These are phyloP conservation scores for Ammodytes dubius DNA, from an alignment of 2,113 vertebrate species.

Conservation along the genomic window DNA sequence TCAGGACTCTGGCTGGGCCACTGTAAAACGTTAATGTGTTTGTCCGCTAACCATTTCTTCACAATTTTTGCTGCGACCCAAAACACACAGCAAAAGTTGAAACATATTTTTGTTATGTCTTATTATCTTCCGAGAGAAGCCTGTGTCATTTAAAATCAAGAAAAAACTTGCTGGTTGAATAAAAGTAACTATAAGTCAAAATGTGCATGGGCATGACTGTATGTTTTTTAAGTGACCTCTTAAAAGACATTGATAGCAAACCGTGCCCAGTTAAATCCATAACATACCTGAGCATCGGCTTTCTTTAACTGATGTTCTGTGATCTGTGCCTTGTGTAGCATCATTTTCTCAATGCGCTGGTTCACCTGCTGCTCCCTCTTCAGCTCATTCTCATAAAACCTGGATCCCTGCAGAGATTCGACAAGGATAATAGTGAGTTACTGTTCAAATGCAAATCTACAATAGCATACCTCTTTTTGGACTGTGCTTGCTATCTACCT, in stretches of 20 bases:
- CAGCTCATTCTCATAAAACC: slow-evolving; percentile 95
- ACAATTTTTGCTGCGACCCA: too few relatives aligned
- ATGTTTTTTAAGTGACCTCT: background rate
- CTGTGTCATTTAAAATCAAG: too few relatives aligned
- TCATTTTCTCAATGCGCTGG: slow-evolving; percentile 94
- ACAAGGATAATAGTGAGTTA: slow-evolving; percentile 27
- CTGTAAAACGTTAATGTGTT: too few relatives aligned
- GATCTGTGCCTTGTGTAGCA: slow-evolving; percentile 88
- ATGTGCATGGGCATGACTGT: background rate
- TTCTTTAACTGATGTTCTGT: slow-evolving; percentile 90
- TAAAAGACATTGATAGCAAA: background rate
- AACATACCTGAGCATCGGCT: slow-evolving; percentile 89
- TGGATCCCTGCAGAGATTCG: slow-evolving; percentile 89
- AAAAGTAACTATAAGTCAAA: too few relatives aligned
- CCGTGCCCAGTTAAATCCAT: too few relatives aligned
- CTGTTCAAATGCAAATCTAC: slow-evolving; percentile 19
- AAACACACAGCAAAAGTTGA: too few relatives aligned
- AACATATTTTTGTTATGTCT: too few relatives aligned
- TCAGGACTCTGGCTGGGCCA: too few relatives aligned
- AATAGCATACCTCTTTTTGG: slow-evolving; percentile 22
- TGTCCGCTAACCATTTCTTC: too few relatives aligned
- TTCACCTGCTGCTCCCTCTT: slow-evolving; percentile 97
- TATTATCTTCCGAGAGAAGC: too few relatives aligned
- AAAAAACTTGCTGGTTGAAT: too few relatives aligned
- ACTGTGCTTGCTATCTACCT: slow-evolving; percentile 82